phyloP scores from a whole-genome alignment of 2,888 invertebrate genomes.

The Netelia melanura region DNA sequence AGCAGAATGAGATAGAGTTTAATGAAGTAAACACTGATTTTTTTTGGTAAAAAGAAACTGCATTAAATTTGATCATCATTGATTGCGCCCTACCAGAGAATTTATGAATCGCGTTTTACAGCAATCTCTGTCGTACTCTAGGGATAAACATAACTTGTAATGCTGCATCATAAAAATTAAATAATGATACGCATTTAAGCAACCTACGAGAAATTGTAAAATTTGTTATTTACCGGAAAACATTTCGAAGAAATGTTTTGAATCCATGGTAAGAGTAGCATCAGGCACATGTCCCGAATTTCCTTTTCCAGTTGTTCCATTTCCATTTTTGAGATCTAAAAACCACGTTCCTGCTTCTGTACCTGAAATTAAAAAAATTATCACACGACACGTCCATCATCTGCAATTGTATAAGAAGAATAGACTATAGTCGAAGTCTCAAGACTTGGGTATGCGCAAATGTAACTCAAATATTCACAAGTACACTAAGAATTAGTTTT shows the following conservation, averaged over 20 bases:
- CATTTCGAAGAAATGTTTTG: slow-evolving; percentile 92
- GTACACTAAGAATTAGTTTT: background rate
- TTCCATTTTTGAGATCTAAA: slow-evolving; percentile 95
- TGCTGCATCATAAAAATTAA: background rate
- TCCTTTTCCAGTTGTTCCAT: slow-evolving; percentile 92
- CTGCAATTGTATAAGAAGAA: background rate
- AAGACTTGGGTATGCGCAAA: too few species aligned
- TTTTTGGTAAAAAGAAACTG: too few species aligned
- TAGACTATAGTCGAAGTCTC: background rate
- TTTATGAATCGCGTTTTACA: too few species aligned
- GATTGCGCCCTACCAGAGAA: background rate
- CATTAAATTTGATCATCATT: too few species aligned
- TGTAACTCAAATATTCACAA: background rate
- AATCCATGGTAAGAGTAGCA: slow-evolving; percentile 94
- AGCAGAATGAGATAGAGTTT: too few species aligned
- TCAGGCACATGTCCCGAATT: slow-evolving; percentile 90
- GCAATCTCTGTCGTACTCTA: background rate
- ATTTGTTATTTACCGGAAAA: slow-evolving; percentile 87
- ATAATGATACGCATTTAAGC: background rate
- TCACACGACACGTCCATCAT: background rate
- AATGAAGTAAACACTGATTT: too few species aligned
- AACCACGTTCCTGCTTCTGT: slow-evolving; percentile 91
- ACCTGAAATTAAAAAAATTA: slow-evolving; percentile 84
- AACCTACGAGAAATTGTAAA: background rate
- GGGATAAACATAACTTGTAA: background rate